phyloP scores from a whole-genome alignment of 2,113 vertebrate genomes.

The Pipra filicauda region DNA sequence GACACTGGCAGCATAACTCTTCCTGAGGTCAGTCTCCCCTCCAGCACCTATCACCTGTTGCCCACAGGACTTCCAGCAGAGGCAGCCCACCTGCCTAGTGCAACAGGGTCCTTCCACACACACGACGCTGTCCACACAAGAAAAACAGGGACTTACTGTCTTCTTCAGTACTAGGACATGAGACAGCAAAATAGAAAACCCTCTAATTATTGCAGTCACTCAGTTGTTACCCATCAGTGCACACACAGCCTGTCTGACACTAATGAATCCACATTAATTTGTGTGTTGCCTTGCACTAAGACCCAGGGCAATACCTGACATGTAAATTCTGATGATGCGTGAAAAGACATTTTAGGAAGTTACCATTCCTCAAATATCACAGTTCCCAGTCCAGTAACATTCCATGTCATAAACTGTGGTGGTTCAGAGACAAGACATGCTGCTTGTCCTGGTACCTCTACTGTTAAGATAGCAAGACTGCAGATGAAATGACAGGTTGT shows the following conservation, averaged over 20 bases:
- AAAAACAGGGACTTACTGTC: neutral
- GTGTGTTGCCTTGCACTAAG: neutral
- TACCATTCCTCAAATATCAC: neutral
- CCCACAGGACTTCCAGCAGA: neutral
- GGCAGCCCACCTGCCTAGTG: neutral
- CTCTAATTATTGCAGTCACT: neutral
- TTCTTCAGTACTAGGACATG: fast-evolving
- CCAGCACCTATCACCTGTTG: neutral
- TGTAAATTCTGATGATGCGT: neutral
- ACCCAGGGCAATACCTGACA: neutral
- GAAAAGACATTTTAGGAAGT: neutral
- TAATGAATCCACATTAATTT: neutral
- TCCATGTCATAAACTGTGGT: neutral
- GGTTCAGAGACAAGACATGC: neutral
- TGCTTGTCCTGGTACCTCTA: neutral
- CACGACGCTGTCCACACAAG: neutral
- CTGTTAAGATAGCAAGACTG: neutral
- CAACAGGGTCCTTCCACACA: neutral
- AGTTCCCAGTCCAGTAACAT: neutral
- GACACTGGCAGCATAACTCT: neutral
- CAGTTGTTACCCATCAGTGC: neutral
- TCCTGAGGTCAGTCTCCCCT: neutral
- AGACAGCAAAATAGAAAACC: neutral
- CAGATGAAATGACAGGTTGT: neutral
- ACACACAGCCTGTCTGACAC: neutral